Base-by-base conservation (phyloP, 2,113 vertebrate genomes). In the Sitta europaea region DNA sequence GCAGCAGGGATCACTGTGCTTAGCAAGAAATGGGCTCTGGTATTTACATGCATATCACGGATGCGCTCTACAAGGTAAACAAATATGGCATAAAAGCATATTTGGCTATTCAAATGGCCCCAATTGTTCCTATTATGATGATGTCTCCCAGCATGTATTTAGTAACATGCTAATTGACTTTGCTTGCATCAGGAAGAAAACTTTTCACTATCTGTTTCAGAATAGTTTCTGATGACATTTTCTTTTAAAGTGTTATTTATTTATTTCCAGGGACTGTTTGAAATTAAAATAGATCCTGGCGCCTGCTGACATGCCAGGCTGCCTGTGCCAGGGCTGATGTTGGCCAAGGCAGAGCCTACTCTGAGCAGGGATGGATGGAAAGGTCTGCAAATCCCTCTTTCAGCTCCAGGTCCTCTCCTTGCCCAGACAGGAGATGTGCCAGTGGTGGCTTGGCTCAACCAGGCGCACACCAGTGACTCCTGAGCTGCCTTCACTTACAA, bases 21-120 rank as follows among this genome's bases (percentile, higher is more conserved):
- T 73, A 96, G 94, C 50, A 96, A 94, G 93, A 95, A 97, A 91
- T 65, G 53, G 92, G 92, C 95, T 95, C 91, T 88, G 95, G 92
- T 94, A 95, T 76, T 92, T 97, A 85, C 80, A 79, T 70, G 91
- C 92, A 73, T 95, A 90, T 91, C 85, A 1, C 6, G 10, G 94
- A 93, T 94, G 74, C 1, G 3, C 85, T 92, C 71, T 51, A 80
- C 82, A 70, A 81, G 75, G 89, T 95, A 97, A 96, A 97, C 93
- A 97, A 94, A 95, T 93, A 71, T 2, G 4, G 92, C 85, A 96
- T 94, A 90, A 96, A 97, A 96, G 77, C 86, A 35, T 62, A 81
- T 73, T 84, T 90, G 85, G 87, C 75, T 95, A 97, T 94, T 96
- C 95, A 96, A 96, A 88, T 85, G 40, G 28, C 66, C 80, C 72